phyloP scores from a whole-genome alignment of 1,140 invertebrate species.

The Drosophila fuyamai region DNA sequence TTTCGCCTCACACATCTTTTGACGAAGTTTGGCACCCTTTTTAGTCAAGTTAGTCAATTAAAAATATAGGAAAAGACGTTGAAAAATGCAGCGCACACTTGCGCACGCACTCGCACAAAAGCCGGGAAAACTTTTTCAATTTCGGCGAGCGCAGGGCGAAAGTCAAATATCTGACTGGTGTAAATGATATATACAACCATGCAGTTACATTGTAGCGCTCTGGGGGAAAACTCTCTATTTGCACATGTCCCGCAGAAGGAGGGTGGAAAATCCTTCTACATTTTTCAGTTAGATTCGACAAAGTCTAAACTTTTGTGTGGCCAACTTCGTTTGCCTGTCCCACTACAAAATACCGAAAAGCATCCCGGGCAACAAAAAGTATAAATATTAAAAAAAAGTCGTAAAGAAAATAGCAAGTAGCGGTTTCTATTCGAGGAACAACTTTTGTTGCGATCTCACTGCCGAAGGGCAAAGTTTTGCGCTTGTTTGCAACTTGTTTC shows the following conservation, averaged over 20 bases:
- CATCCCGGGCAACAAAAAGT: constrained; percentile 18
- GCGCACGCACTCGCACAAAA: constrained; percentile 4
- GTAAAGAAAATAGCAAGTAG: constrained; percentile 57
- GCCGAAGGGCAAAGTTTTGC: constrained; percentile 54
- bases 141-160: constrained; percentile 46
- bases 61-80: constrained; percentile 27
- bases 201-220: constrained; percentile 35
- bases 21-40: constrained; percentile 20
- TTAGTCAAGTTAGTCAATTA: constrained; percentile 44
- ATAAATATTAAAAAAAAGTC: constrained; percentile 50
- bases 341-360: constrained; percentile 51
- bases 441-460: constrained; percentile 59
- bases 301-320: constrained; percentile 43
- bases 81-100: constrained; percentile 12
- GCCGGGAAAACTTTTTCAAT: constrained; percentile 62
- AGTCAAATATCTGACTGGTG: constrained; percentile 68
- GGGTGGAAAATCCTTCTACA: constrained; percentile 38
- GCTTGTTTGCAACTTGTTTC: constrained; percentile 79
- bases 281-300: constrained; percentile 57
- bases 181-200: constrained; percentile 61
- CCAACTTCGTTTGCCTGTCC: constrained; percentile 38
- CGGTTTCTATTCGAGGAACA: constrained; percentile 44
- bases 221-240: constrained; percentile 39
- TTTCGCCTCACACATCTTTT: background rate
- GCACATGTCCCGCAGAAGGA: constrained; percentile 23